These are phyloP conservation scores for Setophaga kirtlandii DNA, from an alignment of 2,113 vertebrate genomes.

Conservation along the genomic window DNA sequence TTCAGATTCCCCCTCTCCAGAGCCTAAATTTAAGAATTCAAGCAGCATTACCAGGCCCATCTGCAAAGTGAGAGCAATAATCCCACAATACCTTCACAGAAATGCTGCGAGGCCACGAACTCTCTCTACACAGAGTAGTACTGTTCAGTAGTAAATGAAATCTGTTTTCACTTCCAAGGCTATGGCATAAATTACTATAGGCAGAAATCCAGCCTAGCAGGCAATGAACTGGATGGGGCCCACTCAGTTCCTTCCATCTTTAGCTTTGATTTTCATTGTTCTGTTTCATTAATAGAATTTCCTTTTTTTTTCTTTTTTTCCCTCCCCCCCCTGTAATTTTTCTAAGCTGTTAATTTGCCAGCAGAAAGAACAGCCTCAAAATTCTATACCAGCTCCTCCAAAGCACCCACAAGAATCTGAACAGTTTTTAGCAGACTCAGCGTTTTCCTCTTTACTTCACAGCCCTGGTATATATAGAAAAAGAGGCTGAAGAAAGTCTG, in stretches of 20 bases:
- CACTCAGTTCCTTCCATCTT: slow-evolving; percentile 60
- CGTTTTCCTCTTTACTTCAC: slow-evolving; percentile 16
- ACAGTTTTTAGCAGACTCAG: slow-evolving; percentile 51
- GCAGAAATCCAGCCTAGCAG: slow-evolving; percentile 59
- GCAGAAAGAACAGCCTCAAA: slow-evolving; percentile 55
- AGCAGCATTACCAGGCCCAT: slow-evolving; percentile 24
- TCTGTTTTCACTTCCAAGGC: slow-evolving; percentile 63
- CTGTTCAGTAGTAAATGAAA: slow-evolving; percentile 69
- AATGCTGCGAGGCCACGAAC: slow-evolving; percentile 10
- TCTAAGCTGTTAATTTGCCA: slow-evolving; percentile 65
- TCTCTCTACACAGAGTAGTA: slow-evolving; percentile 57
- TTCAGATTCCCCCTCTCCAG: neutral
- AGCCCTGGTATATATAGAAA: neutral
- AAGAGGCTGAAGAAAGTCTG: slow-evolving; percentile 23
- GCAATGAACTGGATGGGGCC: slow-evolving; percentile 61
- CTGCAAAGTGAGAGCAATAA: slow-evolving; percentile 59
- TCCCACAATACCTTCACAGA: slow-evolving; percentile 53
- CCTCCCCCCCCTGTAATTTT: neutral
- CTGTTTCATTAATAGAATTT: slow-evolving; percentile 66
- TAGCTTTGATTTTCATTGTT: slow-evolving; percentile 69
- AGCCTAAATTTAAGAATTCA: slow-evolving; percentile 33
- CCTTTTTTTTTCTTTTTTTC: neutral
- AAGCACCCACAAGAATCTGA: slow-evolving; percentile 63
- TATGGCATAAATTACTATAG: slow-evolving; percentile 63
- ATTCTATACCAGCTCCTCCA: slow-evolving; percentile 50